Conservation (phyloP, 2,888 invertebrate genomes). For the Spicauda simplicius region DNA sequence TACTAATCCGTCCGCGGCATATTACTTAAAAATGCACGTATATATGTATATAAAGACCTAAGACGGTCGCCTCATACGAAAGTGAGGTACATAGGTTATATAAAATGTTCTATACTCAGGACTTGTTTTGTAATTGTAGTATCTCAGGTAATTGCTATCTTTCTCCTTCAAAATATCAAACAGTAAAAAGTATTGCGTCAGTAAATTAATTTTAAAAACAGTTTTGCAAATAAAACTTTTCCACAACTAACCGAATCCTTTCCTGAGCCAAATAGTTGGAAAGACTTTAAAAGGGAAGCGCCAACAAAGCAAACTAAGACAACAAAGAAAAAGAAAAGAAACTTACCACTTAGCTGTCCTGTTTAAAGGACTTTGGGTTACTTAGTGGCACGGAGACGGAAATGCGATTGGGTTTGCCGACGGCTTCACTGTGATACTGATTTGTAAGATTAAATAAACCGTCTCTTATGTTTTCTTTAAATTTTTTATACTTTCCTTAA, state of each 20-base stretch:
- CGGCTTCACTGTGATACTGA: not conserved
- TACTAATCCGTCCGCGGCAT: too few relatives aligned
- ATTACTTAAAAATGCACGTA: too few relatives aligned
- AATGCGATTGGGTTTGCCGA: constrained; percentile 16
- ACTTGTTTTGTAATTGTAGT: too few relatives aligned
- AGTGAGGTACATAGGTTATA: too few relatives aligned
- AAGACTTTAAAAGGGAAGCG: constrained; percentile 30
- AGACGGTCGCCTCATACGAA: too few relatives aligned
- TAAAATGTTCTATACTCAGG: too few relatives aligned
- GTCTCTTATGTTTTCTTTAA: not conserved
- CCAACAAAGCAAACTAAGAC: constrained; percentile 32
- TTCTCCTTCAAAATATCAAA: too few relatives aligned
- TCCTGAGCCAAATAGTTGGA: constrained; percentile 19
- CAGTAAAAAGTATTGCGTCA: not conserved
- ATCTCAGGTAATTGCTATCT: too few relatives aligned
- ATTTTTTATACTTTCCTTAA: not conserved
- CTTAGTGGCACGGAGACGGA: constrained; percentile 25
- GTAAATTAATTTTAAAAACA: constrained; percentile 7
- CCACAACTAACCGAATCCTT: constrained; percentile 4
- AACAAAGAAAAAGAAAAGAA: constrained; percentile 30
- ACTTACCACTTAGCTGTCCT: constrained; percentile 32
- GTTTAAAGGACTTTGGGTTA: constrained; percentile 19
- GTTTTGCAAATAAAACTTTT: constrained; percentile 11
- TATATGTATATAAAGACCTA: too few relatives aligned
- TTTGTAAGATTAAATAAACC: not conserved